Evolutionary conservation across 2,888 invertebrate genomes (phyloP), one percentile per base, ranked within the genome.

Genomic region (Rhagium mordax): DNA sequence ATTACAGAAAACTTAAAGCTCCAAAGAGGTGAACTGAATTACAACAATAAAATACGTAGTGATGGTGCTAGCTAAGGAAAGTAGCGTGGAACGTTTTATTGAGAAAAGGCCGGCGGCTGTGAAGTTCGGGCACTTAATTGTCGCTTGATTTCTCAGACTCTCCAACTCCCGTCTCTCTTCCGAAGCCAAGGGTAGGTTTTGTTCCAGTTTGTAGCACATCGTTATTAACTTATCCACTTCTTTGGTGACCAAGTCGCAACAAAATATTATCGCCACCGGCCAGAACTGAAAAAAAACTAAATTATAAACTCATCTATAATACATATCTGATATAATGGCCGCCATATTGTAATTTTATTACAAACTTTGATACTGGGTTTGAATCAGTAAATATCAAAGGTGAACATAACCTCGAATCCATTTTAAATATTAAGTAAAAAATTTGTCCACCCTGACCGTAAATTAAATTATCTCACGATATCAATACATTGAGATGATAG

Each of bases 31-130:
- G 15, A 70, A 70, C 47, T 70, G 70, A 47, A 70, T 24, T 1
- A 55, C 53, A 15, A 64, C 70, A 15, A 70, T 61, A 47, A 70
- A 70, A 16, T 70, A 70, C 10, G 64, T 70, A 0, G 64, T 53
- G 0, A 48, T 57, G 13, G 61, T 70, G 20, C 53, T 15, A 10
- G 65, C 29, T 13, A 70, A 18, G 57, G 62, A 53, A 2, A 70
- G 64, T 29, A 70, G 13, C 3, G 70, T 70, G 0, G 70, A 64
- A 10, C 60, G 29, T 59, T 61, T 65, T 33, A 66, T 20, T n/a
- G 48, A 27, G 53, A 60, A 65, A 53, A 70, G 49, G 20, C 64
- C 70, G 2, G 48, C 53, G 15, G 67, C 67, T 27, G 57, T 62
- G 16, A 66, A 48, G 10, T 21, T 60, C 5, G 49, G 66, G 5